Conservation (phyloP, 2,797 vertebrate genomes). For the Nannoperca obscura region DNA sequence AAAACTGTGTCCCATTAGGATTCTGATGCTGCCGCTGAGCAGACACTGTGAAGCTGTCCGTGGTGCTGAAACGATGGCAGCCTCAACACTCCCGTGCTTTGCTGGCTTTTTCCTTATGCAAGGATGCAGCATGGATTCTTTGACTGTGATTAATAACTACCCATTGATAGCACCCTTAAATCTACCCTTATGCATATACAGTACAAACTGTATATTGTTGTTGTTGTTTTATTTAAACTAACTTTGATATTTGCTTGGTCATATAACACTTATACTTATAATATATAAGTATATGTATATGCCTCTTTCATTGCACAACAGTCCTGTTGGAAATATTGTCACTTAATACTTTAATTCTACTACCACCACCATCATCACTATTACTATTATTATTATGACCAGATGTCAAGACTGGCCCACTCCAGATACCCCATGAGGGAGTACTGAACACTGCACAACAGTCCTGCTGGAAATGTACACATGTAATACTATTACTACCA, state of each 20-base stretch:
- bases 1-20: neutral
- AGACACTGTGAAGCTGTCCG: conserved; percentile 5
- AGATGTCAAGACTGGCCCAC: neutral
- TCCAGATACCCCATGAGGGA: neutral
- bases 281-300: neutral
- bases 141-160: neutral
- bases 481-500: too few relatives aligned
- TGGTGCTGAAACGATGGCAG: conserved; percentile 30
- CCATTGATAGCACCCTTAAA: neutral
- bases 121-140: neutral
- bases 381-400: accelerated
- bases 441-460: neutral
- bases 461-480: neutral
- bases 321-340: neutral
- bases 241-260: neutral
- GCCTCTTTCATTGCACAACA: neutral
- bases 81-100: neutral
- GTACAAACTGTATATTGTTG: too few relatives aligned
- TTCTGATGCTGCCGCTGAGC: neutral
- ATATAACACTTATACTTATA: too few relatives aligned
- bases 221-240: neutral
- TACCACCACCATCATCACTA: neutral
- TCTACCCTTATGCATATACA: neutral
- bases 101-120: neutral
- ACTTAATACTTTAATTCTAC: neutral